phyloP scores from a whole-genome alignment of 2,888 invertebrate genomes.

The Campopleginae sp. region DNA sequence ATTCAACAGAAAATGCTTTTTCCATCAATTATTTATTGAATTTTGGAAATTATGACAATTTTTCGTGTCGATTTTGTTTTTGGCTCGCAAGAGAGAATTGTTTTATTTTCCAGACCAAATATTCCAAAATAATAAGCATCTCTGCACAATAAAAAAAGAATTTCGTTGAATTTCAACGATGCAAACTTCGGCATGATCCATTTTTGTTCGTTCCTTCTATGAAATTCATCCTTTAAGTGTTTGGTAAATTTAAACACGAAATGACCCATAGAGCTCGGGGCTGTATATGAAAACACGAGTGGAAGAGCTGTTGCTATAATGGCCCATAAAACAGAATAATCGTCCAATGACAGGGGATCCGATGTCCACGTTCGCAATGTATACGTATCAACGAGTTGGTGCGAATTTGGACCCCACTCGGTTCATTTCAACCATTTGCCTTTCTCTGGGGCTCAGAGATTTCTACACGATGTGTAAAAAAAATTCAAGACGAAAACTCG shows the following conservation, averaged over 20 bases:
- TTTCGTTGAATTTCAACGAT: no score
- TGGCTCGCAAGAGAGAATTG: no score
- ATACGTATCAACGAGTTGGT: conserved; percentile 10
- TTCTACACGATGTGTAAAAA: no score
- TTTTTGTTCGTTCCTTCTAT: neutral
- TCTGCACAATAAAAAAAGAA: no score
- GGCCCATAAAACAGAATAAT: conserved; percentile 62
- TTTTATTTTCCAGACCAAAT: no score
- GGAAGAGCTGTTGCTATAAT: conserved; percentile 29
- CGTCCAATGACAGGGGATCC: conserved; percentile 50
- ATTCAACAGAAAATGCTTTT: no score
- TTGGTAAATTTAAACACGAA: neutral
- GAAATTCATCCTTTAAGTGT: neutral
- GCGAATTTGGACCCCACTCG: neutral
- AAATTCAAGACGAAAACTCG: neutral
- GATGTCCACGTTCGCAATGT: conserved; percentile 14
- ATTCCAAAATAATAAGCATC: no score
- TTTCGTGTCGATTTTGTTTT: no score
- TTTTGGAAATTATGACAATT: no score
- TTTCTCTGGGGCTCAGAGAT: neutral
- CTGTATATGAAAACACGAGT: neutral
- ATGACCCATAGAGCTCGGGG: neutral
- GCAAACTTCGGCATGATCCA: no score
- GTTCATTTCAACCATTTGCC: conserved; percentile 2
- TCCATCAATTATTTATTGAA: no score